Evolutionary conservation across 2,888 invertebrate genomes (phyloP).

Genomic region (Andrena trimmerana): DNA sequence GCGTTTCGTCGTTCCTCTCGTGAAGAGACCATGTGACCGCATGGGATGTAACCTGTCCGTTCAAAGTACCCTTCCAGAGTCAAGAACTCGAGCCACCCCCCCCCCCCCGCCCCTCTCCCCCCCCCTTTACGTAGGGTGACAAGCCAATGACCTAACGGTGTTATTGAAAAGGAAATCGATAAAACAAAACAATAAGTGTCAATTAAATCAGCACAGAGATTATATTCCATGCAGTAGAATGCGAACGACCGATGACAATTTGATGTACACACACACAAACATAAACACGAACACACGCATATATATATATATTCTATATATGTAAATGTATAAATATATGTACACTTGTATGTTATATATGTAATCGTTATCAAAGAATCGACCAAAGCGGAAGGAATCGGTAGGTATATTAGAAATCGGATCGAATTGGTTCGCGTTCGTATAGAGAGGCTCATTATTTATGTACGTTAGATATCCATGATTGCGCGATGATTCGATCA

Average conservation of each 20-base stretch:
- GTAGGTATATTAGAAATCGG: constrained; percentile 8
- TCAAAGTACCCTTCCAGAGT: neutral
- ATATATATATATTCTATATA: constrained; percentile 16
- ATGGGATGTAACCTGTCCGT: neutral
- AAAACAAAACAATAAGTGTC: constrained; percentile 65
- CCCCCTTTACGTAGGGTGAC: neutral
- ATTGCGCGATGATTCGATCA: constrained; percentile 75
- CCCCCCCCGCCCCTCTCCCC: too few relatives aligned
- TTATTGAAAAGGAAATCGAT: neutral
- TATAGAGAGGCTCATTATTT: constrained; percentile 9
- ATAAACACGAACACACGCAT: neutral
- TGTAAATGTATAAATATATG: constrained; percentile 49
- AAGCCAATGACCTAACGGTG: neutral
- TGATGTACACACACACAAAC: constrained; percentile 12
- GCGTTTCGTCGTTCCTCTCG: constrained; percentile 25
- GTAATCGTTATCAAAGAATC: constrained; percentile 35
- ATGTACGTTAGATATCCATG: constrained; percentile 59
- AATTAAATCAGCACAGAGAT: constrained; percentile 69
- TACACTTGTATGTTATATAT: constrained; percentile 23
- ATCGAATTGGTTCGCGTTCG: constrained; percentile 10
- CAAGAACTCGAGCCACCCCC: neutral
- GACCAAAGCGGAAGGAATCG: constrained; percentile 38
- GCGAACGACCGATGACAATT: constrained; percentile 35
- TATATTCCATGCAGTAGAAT: constrained; percentile 15
- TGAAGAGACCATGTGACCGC: neutral